Percentiles rank a stretch among this genome's conserved stretches.
Evolutionary conservation across 2,113 vertebrate genomes (phyloP).

Genomic region (Oreochromis aureus): DNA sequence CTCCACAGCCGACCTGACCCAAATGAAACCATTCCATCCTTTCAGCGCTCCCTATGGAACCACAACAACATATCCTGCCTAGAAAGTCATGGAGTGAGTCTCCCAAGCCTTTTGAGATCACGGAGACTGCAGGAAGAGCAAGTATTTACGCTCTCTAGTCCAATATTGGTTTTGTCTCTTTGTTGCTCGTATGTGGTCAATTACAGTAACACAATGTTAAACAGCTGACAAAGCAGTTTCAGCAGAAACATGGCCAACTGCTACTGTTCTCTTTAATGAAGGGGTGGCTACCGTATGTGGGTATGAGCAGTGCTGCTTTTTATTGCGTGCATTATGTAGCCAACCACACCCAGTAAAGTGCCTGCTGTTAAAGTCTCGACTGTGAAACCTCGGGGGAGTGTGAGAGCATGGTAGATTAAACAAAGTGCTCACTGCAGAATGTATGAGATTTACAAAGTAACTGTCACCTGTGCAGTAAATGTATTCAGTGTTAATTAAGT

Average conservation of each 20-base stretch:
- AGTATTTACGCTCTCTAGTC: neutral
- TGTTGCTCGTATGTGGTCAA: neutral
- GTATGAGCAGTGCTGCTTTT: neutral
- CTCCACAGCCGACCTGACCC: conserved; percentile 42
- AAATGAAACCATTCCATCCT: conserved; percentile 47
- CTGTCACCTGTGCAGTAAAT: conserved; percentile 14
- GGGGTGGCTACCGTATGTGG: neutral
- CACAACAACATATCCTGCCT: conserved; percentile 13
- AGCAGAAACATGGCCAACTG: neutral
- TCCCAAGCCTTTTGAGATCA: neutral
- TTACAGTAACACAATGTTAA: neutral
- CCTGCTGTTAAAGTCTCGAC: neutral
- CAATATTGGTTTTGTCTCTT: neutral
- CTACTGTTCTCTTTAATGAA: neutral
- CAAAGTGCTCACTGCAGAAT: conserved; percentile 9
- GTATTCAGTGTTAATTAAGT: conserved; percentile 21
- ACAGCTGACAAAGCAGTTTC: neutral
- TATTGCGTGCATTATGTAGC: neutral
- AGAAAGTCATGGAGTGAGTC: neutral
- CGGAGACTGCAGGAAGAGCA: neutral
- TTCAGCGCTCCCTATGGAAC: conserved; percentile 41
- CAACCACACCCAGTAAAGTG: conserved; percentile 6
- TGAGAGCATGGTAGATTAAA: conserved; percentile 11
- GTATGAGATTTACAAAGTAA: conserved; percentile 25
- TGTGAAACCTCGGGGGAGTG: conserved; percentile 2